Conservation (phyloP, 1,140 invertebrate genomes). For the Ceratina australensis region DNA sequence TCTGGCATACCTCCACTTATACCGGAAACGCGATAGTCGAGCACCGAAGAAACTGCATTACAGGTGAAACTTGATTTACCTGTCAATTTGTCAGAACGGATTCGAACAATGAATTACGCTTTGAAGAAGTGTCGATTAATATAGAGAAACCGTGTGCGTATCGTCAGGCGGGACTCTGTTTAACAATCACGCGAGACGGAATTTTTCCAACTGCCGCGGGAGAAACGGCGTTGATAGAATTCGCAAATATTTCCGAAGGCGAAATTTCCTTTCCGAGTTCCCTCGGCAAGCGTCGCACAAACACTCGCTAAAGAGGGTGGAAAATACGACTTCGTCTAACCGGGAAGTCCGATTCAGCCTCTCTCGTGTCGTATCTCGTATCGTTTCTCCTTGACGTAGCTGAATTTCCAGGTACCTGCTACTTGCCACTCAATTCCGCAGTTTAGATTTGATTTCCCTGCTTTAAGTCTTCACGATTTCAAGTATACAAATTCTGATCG, state of each 20-base stretch:
- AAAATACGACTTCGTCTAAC: conserved; percentile 33
- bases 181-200: not conserved
- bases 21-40: not conserved
- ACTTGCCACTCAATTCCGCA: not conserved
- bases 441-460: not conserved
- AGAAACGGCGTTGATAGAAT: conserved; percentile 17
- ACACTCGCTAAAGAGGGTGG: conserved; percentile 14
- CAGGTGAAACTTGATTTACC: no score
- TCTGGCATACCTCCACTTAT: not conserved
- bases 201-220: not conserved
- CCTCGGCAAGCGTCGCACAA: not conserved
- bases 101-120: no score
- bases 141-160: no score
- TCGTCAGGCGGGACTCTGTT: not conserved
- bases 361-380: not conserved
- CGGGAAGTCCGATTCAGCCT: not conserved
- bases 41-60: not conserved
- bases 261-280: conserved; percentile 17
- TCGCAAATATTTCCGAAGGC: conserved; percentile 12
- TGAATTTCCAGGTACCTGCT: conserved; percentile 8
- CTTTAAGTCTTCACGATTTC: no score
- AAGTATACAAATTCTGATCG: no score
- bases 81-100: no score
- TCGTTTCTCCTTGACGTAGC: not conserved
- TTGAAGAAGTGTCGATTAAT: no score